A percentile compares a stretch with the other conserved stretches of the same genome.
phyloP scores from a whole-genome alignment of 1,140 invertebrate genomes.

The Apis cerana region DNA sequence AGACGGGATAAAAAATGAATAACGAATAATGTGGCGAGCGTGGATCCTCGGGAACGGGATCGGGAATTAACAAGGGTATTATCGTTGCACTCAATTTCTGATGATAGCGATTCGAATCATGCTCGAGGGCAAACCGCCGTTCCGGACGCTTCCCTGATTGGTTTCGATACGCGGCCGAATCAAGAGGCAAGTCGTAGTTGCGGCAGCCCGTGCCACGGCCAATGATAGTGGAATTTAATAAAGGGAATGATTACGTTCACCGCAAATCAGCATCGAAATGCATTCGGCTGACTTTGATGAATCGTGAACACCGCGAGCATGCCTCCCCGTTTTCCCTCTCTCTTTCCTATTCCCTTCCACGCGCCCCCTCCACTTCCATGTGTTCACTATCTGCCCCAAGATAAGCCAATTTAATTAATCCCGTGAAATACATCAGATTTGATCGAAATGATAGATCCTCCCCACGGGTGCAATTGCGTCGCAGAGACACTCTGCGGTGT shows the following conservation, averaged over 20 bases:
- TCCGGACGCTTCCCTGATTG: conserved; percentile 64
- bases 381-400: conserved; percentile 33
- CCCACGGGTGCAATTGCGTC: conserved; percentile 23
- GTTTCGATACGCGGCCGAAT: conserved; percentile 47
- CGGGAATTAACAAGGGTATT: conserved; percentile 45
- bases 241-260: conserved; percentile 66
- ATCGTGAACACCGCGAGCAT: conserved; percentile 42
- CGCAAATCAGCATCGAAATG: conserved; percentile 68
- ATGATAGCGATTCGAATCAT: conserved; percentile 64
- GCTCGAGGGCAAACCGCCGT: conserved; percentile 61
- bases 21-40: not conserved
- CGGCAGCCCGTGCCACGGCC: conserved; percentile 21
- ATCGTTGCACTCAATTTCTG: conserved; percentile 54
- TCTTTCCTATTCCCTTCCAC: not conserved
- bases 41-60: not conserved
- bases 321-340: not conserved
- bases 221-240: conserved; percentile 65
- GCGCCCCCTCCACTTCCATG: not conserved
- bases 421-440: conserved; percentile 44
- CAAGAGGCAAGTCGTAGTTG: conserved; percentile 53
- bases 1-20: not conserved
- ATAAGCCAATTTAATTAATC: conserved; percentile 68
- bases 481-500: conserved; percentile 15
- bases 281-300: conserved; percentile 63
- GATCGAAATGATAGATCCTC: conserved; percentile 42